Evolutionary conservation across 2,113 vertebrate genomes (phyloP).

Genomic region (Chiloscyllium plagiosum): DNA sequence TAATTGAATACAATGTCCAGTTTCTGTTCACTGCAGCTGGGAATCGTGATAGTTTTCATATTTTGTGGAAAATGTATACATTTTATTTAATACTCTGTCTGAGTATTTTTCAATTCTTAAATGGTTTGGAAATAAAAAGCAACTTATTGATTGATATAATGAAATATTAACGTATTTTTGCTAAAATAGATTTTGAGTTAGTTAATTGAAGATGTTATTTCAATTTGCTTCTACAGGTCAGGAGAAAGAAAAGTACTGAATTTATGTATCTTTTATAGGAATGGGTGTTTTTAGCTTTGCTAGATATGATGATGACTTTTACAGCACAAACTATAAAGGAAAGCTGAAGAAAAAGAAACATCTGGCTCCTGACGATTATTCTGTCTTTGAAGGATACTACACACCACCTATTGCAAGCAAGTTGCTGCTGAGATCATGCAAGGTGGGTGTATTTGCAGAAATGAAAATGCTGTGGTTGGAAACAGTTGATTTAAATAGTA

Average conservation of each 20-base stretch:
- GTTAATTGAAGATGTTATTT: neutral
- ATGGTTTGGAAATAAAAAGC: neutral
- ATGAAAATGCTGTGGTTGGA: neutral
- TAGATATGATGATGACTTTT: conserved; percentile 68
- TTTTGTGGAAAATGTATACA: neutral
- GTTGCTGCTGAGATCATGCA: conserved; percentile 61
- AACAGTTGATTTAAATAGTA: neutral
- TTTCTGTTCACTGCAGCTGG: neutral
- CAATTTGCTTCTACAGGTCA: neutral
- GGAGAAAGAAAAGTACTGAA: neutral
- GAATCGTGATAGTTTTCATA: neutral
- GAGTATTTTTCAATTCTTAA: neutral
- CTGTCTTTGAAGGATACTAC: conserved; percentile 55
- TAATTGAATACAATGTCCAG: neutral
- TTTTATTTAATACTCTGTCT: neutral
- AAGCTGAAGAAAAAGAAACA: conserved; percentile 49
- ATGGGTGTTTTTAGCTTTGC: conserved; percentile 78
- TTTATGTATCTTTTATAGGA: conserved; percentile 47
- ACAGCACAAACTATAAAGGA: conserved; percentile 56
- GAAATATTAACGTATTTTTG: neutral
- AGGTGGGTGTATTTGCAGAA: conserved; percentile 44
- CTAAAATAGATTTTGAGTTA: neutral
- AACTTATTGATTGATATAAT: neutral
- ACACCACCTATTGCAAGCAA: conserved; percentile 56
- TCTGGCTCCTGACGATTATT: conserved; percentile 53